These are phyloP conservation scores for Rhabdomys pumilio DNA, from an alignment of 2,797 vertebrate species.

Conservation along the genomic window DNA sequence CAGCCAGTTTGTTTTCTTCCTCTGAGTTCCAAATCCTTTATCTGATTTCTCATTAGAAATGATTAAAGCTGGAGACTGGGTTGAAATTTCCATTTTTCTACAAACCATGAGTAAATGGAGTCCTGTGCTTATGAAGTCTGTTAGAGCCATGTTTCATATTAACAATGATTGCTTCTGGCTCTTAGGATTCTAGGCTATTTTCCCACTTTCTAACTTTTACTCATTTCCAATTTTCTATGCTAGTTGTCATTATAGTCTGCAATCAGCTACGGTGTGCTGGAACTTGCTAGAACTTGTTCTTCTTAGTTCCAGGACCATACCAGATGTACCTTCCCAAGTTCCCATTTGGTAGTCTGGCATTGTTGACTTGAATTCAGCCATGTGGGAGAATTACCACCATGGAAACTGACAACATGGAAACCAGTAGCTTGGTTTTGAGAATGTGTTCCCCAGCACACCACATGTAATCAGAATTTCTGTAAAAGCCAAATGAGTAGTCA, in stretches of 20 bases:
- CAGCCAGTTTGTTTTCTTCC: slow-evolving; percentile 61
- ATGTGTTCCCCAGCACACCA: slow-evolving; percentile 13
- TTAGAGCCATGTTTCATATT: background rate
- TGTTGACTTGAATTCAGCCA: background rate
- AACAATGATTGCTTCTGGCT: background rate
- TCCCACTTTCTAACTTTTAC: background rate
- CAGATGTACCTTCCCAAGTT: background rate
- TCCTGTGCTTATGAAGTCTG: background rate
- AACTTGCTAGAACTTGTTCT: slow-evolving; percentile 36
- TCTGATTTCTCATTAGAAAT: background rate
- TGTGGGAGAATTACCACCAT: background rate
- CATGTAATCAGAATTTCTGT: background rate
- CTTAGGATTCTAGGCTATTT: slow-evolving; percentile 47
- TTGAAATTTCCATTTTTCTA: slow-evolving; percentile 47
- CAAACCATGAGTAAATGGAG: slow-evolving; percentile 37
- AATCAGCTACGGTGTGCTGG: background rate
- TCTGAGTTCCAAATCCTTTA: slow-evolving; percentile 40
- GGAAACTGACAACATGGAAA: background rate
- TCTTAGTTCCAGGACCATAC: background rate
- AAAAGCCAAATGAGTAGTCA: background rate
- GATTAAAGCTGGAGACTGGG: slow-evolving; percentile 42
- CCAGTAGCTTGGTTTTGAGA: background rate
- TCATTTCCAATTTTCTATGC: slow-evolving; percentile 30
- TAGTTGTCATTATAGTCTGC: slow-evolving; percentile 37
- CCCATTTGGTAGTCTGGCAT: background rate